These are phyloP conservation scores for Trichonephila inaurata DNA, from an alignment of 1,140 invertebrate species.

Conservation along the genomic window DNA sequence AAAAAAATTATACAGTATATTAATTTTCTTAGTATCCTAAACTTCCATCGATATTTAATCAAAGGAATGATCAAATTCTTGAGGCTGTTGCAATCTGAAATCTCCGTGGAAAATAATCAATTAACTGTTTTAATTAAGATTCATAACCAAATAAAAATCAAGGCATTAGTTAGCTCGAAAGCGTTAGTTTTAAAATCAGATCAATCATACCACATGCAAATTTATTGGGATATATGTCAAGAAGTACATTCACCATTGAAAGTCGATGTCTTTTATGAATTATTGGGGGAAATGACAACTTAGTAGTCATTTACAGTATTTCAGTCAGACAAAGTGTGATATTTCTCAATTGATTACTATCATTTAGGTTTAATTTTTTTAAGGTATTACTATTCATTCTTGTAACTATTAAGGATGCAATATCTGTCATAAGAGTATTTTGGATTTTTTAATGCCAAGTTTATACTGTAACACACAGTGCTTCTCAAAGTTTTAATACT, in stretches of 20 bases:
- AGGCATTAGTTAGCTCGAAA: neutral
- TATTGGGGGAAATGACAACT: neutral
- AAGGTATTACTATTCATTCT: neutral
- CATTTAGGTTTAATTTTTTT: neutral
- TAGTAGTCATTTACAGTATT: neutral
- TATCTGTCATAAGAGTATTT: neutral
- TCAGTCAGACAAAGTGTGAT: neutral
- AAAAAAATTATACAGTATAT: too few species aligned
- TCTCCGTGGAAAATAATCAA: neutral
- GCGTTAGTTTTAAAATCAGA: neutral
- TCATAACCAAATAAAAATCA: neutral
- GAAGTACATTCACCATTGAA: neutral
- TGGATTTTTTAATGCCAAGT: too few species aligned
- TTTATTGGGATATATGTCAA: neutral
- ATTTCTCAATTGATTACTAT: neutral
- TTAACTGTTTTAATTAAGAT: slow-evolving; percentile 3
- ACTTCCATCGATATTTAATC: too few species aligned
- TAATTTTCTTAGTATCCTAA: too few species aligned
- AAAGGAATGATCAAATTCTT: too few species aligned
- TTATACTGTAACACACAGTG: too few species aligned
- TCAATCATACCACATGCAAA: neutral
- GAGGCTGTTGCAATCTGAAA: too few species aligned
- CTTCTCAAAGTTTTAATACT: too few species aligned
- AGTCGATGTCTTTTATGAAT: neutral
- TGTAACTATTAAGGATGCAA: neutral